Evolutionary conservation across 2,113 vertebrate genomes (phyloP).

Genomic region (Acanthisitta chloris): DNA sequence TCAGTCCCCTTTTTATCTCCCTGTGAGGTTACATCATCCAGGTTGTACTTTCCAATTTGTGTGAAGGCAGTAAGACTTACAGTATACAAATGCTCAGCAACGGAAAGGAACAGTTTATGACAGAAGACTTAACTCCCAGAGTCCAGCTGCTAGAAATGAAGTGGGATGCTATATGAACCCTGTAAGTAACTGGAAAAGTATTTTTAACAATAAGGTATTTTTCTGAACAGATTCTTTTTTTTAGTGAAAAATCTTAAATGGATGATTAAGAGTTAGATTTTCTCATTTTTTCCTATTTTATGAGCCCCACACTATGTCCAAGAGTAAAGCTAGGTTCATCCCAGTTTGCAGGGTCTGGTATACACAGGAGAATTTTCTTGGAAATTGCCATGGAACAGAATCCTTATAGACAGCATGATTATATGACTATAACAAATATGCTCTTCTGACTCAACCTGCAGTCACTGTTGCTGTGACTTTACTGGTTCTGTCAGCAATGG

Average conservation of each 20-base stretch:
- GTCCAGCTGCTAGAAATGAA: not conserved
- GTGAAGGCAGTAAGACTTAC: not conserved
- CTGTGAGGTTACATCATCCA: not conserved
- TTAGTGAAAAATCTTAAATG: not conserved
- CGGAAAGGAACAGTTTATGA: not conserved
- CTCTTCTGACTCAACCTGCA: not conserved
- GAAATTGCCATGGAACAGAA: not conserved
- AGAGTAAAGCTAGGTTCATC: not conserved
- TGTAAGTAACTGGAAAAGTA: not conserved
- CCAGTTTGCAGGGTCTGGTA: not conserved
- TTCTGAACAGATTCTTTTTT: not conserved
- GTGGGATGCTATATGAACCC: not conserved
- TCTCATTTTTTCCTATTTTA: not conserved
- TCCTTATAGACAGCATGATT: not conserved
- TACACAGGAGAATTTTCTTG: not conserved
- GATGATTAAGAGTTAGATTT: not conserved
- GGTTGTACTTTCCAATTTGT: not conserved
- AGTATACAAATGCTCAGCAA: not conserved
- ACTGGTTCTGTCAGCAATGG: not conserved
- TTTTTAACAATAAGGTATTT: not conserved
- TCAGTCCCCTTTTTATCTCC: not conserved
- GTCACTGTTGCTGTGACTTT: not conserved
- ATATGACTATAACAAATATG: accelerated
- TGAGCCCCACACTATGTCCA: not conserved
- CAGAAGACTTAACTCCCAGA: not conserved